phyloP scores from a whole-genome alignment of 2,888 invertebrate genomes.

The Neuroscelio doddi region DNA sequence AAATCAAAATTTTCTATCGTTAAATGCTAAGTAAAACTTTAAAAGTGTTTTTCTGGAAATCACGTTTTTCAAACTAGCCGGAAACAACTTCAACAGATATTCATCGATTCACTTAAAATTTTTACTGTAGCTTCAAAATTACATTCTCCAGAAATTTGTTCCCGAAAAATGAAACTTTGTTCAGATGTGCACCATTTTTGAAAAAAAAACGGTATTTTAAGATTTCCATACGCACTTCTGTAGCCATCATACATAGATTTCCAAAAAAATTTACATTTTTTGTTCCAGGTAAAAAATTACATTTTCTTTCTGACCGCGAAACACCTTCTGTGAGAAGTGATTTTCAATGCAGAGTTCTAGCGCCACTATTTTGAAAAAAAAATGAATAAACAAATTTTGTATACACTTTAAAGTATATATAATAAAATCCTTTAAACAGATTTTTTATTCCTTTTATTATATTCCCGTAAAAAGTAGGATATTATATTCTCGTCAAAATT shows the following conservation, averaged over 20 bases:
- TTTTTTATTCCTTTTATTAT: too few relatives aligned
- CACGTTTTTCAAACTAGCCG: slow-evolving; percentile 16
- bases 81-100: slow-evolving; percentile 1
- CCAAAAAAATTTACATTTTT: neutral
- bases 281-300: neutral
- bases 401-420: too few relatives aligned
- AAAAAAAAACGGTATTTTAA: neutral
- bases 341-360: neutral
- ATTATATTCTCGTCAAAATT: too few relatives aligned
- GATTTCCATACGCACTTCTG: too few relatives aligned
- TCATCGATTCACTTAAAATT: neutral
- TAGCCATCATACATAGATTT: neutral
- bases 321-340: neutral
- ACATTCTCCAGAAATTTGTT: too few relatives aligned
- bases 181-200: neutral
- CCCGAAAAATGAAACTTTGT: neutral
- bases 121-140: neutral
- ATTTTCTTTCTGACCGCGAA: neutral
- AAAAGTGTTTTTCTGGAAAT: slow-evolving; percentile 19
- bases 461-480: too few relatives aligned
- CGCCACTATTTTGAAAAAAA: neutral
- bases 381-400: too few relatives aligned
- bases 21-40: too few relatives aligned
- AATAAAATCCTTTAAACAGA: too few relatives aligned
- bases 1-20: slow-evolving; percentile 1